Base-by-base conservation (phyloP, 2,113 vertebrate species). In the Tychaedon coryphoeus region DNA sequence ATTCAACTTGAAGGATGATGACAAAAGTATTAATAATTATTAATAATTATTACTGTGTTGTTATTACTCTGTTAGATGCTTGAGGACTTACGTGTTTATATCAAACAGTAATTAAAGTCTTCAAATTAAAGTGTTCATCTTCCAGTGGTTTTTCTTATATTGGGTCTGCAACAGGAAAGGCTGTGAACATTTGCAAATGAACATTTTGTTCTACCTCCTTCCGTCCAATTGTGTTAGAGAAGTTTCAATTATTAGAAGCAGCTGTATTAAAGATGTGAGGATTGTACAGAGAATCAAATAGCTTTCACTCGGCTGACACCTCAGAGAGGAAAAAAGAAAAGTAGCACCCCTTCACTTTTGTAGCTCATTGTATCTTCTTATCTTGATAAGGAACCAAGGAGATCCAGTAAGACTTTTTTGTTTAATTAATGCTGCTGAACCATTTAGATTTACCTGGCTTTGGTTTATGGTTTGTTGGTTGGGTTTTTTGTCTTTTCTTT, bases 81-180 rank as follows among this genome's bases (percentile, higher is more conserved):
- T 92, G 70, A 91, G 50, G 47, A 66, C 26, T 95, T 91, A 48
- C 0, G 1, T 70, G 40, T 90, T 91, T 56, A 16, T 62, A 77
- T 77, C 64, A 80, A 86, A 58, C 19, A 83, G 31, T 77, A 86
- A 92, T 88, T 95, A 84, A 93, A 95, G 43, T 60, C 64, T 81
- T 95, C 67, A 76, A 61, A 94, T 82, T 56, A 62, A 92, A 88
- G 22, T 54, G n/a, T 75, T 86, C 62, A 40, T 87, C 51, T 87
- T 85, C 18, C 66, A 82, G 73, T 82, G 45, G 0, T 73, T 91
- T 86, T 88, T 92, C 54, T 85, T 94, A 11, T 57, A 38, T 40
- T 70, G 74, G 7, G 9, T 75, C n/a, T 91, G 36, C 3, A 3
- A 50, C 50, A 74, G 45, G 18, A 78, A 75, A 69, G 57, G 20